phyloP scores from a whole-genome alignment of 2,888 invertebrate species.

The Chamaedrilus cognettii region DNA sequence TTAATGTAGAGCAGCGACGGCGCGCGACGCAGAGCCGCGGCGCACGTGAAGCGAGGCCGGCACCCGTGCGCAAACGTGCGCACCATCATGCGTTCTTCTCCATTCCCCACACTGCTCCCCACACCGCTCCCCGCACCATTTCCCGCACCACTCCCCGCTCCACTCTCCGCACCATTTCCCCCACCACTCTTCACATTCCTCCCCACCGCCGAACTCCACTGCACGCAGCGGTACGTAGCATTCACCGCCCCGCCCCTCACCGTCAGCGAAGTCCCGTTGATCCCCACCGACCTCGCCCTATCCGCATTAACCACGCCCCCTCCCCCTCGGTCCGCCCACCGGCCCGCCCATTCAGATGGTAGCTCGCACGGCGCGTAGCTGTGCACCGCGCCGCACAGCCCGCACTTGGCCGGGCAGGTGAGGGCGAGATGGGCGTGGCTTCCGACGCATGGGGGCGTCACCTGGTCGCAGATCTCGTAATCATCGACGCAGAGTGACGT shows the following conservation, averaged over 20 bases:
- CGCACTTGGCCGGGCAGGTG: conserved; percentile 29
- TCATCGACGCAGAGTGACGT: conserved; percentile 30
- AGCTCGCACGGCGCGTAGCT: conserved; percentile 21
- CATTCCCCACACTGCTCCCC: no score
- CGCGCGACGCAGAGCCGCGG: conserved; percentile 16
- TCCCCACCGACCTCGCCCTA: conserved; percentile 4
- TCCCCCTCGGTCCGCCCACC: conserved; percentile 20
- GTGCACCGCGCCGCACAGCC: conserved; percentile 28
- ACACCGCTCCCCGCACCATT: no score
- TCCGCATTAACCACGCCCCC: not conserved
- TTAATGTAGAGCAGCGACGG: conserved; percentile 20
- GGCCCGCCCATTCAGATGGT: conserved; percentile 16
- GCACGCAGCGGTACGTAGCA: conserved; percentile 18
- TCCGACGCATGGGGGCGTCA: conserved; percentile 25
- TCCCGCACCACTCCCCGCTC: not conserved
- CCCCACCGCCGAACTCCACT: conserved; percentile 14
- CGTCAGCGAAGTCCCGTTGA: conserved; percentile 15
- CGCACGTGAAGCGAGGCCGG: conserved; percentile 31
- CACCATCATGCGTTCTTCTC: conserved; percentile 32
- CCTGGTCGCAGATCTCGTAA: conserved; percentile 29
- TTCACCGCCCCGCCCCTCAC: conserved; percentile 6
- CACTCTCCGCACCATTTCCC: no score
- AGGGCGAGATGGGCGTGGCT: conserved; percentile 17
- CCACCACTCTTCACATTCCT: not conserved
- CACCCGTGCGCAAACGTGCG: conserved; percentile 28